Evolutionary conservation across 2,888 invertebrate genomes (phyloP), one percentile per base, ranked within the genome.

Genomic region (Drosophila bunnanda): DNA sequence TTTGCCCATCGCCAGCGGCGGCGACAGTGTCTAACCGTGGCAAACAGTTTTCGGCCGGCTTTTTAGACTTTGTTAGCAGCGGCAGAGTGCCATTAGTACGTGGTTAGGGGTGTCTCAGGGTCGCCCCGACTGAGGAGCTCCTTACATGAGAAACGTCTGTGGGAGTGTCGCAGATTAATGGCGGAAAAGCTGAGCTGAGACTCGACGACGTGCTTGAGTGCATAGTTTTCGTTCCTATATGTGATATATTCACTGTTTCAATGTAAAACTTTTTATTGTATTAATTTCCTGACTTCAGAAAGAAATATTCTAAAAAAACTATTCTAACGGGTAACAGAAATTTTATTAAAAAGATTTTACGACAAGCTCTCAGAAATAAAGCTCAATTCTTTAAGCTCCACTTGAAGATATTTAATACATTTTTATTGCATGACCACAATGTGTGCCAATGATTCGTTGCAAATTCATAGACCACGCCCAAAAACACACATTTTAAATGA

Each of bases 11-110:
- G 83, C 72, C 68, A 66, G 71, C 77, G 79, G 74, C 67, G 72
- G 56, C 43, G 50, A 34, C 66, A 46, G 56, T 36, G 50, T 50
- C 48, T n/a, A 30, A 43, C 67, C 34, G 36, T 75, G 79, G 83
- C 41, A 72, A 76, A 76, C 67, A 65, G 72, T 88, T 80, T 84
- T 87, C 72, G 82, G 82, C 65, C 77, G 77, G 76, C 60, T 67
- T 77, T 58, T 67, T 67, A 67, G 74, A 77, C 77, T 82, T 77
- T 75, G 55, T 61, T 52, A 54, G 66, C 61, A 65, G 22, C 43
- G 54, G 34, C 59, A 55, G 41, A 64, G 44, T 66, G 70, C 78
- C 80, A 82, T 80, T 80, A 79, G 72, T 25, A 58, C 61, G 61
- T 53, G 64, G 60, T 50, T 38, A 13, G 17, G 53, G 32, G 46